A percentile compares a stretch with the other conserved stretches of the same genome.
phyloP scores from a whole-genome alignment of 1,140 invertebrate genomes.

The Gerris buenoi region DNA sequence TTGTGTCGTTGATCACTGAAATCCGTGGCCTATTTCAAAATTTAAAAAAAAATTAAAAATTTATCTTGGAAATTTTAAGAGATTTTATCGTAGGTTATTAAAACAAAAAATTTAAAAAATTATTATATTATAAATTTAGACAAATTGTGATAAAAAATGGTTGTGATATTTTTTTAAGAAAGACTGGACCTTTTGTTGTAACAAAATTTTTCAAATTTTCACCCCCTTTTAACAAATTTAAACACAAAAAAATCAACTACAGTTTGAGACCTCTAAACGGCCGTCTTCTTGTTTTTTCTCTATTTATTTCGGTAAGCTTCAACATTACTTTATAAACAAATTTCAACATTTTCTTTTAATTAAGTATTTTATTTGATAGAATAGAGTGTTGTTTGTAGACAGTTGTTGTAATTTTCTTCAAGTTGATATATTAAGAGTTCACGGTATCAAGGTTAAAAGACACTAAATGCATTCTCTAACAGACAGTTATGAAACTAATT shows the following conservation, averaged over 20 bases:
- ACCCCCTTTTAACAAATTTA: background rate
- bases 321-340: too few relatives aligned
- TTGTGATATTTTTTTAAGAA: slow-evolving; percentile 20
- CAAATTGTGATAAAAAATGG: slow-evolving; percentile 20
- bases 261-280: background rate
- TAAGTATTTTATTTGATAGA: too few relatives aligned
- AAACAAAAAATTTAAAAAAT: slow-evolving; percentile 13
- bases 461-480: too few relatives aligned
- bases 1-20: slow-evolving; percentile 16
- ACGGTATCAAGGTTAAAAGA: too few relatives aligned
- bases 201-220: background rate
- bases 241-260: too few relatives aligned
- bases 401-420: too few relatives aligned
- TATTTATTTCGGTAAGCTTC: too few relatives aligned
- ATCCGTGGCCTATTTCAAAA: slow-evolving; percentile 18
- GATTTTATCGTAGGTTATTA: slow-evolving; percentile 6
- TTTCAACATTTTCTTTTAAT: too few relatives aligned
- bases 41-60: slow-evolving; percentile 11
- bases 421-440: too few relatives aligned
- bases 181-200: slow-evolving; percentile 15
- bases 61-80: background rate
- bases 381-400: too few relatives aligned
- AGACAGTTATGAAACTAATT: too few relatives aligned
- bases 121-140: slow-evolving; percentile 4
- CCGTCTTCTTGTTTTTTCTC: background rate